phyloP scores from a whole-genome alignment of 2,888 invertebrate genomes.

The Lottia gigantea region DNA sequence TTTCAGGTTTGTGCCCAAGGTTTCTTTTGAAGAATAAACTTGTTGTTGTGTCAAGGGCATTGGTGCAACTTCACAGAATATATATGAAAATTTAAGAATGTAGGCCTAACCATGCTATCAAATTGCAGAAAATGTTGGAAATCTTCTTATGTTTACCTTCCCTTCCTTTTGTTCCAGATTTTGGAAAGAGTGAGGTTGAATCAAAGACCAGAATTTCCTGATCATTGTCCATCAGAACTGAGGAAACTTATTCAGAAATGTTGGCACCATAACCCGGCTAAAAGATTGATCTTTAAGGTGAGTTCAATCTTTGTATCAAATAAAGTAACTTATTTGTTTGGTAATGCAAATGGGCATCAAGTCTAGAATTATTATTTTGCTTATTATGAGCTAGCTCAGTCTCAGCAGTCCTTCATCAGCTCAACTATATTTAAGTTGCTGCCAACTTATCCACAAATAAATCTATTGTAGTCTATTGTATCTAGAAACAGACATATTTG shows the following conservation, averaged over 20 bases:
- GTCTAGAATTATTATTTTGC: too few species aligned
- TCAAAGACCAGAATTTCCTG: slow-evolving; percentile 54
- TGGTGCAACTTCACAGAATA: neutral
- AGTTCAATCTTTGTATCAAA: neutral
- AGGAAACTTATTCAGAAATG: slow-evolving; percentile 49
- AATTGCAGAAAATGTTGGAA: too few species aligned
- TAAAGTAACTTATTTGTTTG: neutral
- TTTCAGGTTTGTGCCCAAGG: slow-evolving; percentile 53
- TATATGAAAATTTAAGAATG: too few species aligned
- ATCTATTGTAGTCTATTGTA: too few species aligned
- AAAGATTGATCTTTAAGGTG: slow-evolving; percentile 59
- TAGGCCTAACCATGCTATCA: too few species aligned
- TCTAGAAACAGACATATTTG: too few species aligned
- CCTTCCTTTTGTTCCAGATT: slow-evolving; percentile 36
- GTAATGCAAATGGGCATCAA: neutral
- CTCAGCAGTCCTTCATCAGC: too few species aligned
- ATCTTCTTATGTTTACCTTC: too few species aligned
- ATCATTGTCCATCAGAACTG: slow-evolving; percentile 48
- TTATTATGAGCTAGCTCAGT: too few species aligned
- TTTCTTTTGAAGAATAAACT: neutral
- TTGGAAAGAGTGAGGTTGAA: slow-evolving; percentile 56
- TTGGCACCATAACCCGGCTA: slow-evolving; percentile 60
- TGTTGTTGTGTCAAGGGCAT: neutral
- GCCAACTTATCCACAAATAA: too few species aligned
- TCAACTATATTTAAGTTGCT: too few species aligned